Evolutionary conservation across 2,797 vertebrate species (phyloP).

Genomic region (Tamandua tetradactyla): DNA sequence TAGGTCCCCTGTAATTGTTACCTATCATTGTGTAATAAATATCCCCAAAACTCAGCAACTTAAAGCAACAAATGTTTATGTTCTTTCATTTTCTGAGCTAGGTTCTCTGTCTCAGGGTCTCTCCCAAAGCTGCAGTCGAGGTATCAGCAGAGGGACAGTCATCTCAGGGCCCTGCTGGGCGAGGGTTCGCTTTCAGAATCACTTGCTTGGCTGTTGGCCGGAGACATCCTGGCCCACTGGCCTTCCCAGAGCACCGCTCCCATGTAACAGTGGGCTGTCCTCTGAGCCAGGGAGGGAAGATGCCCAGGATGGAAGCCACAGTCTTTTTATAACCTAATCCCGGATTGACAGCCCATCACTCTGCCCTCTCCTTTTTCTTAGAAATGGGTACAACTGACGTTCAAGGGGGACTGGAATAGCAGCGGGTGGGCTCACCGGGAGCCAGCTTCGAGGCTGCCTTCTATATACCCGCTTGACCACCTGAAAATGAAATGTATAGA

Average conservation of each 20-base stretch:
- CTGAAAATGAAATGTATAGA: neutral
- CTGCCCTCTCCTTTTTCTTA: neutral
- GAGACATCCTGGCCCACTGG: neutral
- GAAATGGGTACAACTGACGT: neutral
- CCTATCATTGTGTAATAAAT: neutral
- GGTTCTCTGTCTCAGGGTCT: neutral
- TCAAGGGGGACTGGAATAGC: neutral
- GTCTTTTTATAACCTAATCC: neutral
- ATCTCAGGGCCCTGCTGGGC: fast-evolving
- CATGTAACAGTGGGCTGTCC: neutral
- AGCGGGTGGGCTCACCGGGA: neutral
- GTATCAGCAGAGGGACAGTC: neutral
- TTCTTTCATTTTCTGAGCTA: fast-evolving
- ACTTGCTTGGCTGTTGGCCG: fast-evolving
- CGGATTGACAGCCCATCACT: fast-evolving
- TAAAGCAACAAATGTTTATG: neutral
- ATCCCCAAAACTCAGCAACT: neutral
- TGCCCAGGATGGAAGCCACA: neutral
- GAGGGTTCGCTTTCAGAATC: neutral
- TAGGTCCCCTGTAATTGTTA: neutral
- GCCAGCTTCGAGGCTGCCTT: neutral
- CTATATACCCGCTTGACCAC: neutral
- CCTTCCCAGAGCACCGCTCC: fast-evolving
- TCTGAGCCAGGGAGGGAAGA: neutral
- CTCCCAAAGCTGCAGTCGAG: fast-evolving